These are phyloP conservation scores for Bombus sibiricus DNA, from an alignment of 1,140 invertebrate genomes.

Conservation along the genomic window DNA sequence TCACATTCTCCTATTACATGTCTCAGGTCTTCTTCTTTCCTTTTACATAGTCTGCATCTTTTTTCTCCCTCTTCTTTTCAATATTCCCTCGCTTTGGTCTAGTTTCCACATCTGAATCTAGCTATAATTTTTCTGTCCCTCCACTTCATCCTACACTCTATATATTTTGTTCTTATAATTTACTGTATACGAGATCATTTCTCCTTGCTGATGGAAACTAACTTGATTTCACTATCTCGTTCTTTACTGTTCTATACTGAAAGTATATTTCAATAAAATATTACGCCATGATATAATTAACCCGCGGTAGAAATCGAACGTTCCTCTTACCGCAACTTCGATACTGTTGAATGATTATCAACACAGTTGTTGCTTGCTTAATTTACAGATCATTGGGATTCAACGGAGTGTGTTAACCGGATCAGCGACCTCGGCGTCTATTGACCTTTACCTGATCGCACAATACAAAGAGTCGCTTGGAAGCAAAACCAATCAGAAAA, in stretches of 20 bases:
- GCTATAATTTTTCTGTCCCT: no score
- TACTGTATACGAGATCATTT: neutral
- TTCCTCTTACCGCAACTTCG: neutral
- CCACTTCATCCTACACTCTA: no score
- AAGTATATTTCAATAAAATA: neutral
- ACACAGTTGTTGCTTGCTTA: constrained; percentile 39
- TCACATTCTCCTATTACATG: no score
- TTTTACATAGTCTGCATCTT: no score
- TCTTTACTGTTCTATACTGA: neutral
- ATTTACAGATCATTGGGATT: constrained; percentile 73
- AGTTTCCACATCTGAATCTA: no score
- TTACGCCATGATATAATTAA: neutral
- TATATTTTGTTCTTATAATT: neutral
- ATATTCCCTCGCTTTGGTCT: no score
- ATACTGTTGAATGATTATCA: constrained; percentile 9
- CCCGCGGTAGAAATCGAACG: neutral
- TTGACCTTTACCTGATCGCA: constrained; percentile 26
- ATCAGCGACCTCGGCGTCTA: constrained; percentile 65
- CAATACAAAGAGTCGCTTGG: neutral
- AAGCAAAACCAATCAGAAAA: neutral
- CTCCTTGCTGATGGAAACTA: neutral
- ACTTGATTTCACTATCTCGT: no score
- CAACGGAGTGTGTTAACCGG: constrained; percentile 68
- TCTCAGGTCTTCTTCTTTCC: no score
- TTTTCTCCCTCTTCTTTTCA: no score